Conservation (phyloP, 2,113 vertebrate species). For the Cinclus mexicanus region DNA sequence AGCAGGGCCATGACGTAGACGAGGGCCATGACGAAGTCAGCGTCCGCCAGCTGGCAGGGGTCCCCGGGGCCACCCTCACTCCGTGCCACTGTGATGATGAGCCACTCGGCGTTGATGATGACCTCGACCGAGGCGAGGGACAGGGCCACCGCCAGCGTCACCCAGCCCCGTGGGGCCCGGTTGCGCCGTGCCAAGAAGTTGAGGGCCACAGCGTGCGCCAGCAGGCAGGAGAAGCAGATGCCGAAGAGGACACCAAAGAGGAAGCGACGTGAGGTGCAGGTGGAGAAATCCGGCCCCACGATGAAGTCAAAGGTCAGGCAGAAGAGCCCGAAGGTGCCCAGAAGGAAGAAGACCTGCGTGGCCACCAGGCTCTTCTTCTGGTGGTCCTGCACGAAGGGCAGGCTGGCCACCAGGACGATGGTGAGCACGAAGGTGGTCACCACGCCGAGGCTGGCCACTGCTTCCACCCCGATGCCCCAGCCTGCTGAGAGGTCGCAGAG, state of each 20-base stretch:
- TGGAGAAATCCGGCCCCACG: conserved; percentile 84
- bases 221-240: conserved; percentile 89
- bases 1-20: conserved; percentile 92
- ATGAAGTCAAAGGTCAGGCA: conserved; percentile 90
- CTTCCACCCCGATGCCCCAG: conserved; percentile 92
- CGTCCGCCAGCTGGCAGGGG: conserved; percentile 81
- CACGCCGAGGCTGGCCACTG: conserved; percentile 80
- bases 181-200: conserved; percentile 80
- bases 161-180: conserved; percentile 76
- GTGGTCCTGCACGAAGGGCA: conserved; percentile 82
- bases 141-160: conserved; percentile 75
- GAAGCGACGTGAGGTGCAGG: conserved; percentile 89
- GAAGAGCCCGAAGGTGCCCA: conserved; percentile 88
- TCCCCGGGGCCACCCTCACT: not conserved
- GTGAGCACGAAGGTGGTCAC: conserved; percentile 83
- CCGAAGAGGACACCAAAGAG: conserved; percentile 91
- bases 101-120: conserved; percentile 93
- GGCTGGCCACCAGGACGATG: conserved; percentile 85
- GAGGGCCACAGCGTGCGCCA: conserved; percentile 82
- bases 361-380: conserved; percentile 80
- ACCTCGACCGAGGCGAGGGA: conserved; percentile 87
- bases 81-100: conserved; percentile 87
- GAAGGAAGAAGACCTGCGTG: conserved; percentile 81
- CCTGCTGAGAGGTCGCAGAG: conserved; percentile 82
- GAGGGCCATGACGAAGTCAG: conserved; percentile 92